Percentiles rank a stretch among this genome's conserved stretches.
Conservation (phyloP, 2,888 invertebrate genomes). For the Kryphioiulus occultus region DNA sequence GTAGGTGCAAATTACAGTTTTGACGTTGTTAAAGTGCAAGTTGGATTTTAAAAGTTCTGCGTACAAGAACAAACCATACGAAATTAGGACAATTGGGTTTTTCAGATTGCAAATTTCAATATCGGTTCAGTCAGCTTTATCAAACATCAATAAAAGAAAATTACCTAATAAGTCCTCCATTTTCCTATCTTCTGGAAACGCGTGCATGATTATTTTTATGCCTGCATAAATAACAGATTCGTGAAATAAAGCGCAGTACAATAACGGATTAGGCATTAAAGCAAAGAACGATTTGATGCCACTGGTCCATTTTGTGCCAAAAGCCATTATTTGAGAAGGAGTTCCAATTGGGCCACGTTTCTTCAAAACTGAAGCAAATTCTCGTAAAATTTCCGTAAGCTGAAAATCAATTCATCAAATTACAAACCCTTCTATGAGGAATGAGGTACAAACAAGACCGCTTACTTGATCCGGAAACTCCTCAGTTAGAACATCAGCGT, state of each 20-base stretch:
- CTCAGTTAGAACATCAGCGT: constrained; percentile 71
- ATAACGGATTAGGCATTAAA: constrained; percentile 15
- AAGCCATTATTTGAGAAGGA: constrained; percentile 53
- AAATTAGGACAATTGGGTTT: too few relatives aligned
- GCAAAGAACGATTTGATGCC: background rate
- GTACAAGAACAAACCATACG: too few relatives aligned
- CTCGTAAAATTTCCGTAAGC: background rate
- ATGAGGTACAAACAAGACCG: background rate
- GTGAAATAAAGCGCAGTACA: constrained; percentile 40
- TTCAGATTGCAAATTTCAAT: too few relatives aligned
- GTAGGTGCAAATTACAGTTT: background rate
- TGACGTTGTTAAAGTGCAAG: background rate
- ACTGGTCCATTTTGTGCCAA: constrained; percentile 41
- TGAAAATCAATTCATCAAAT: background rate
- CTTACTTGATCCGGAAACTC: constrained; percentile 64
- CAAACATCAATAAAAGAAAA: background rate
- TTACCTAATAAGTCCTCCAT: background rate
- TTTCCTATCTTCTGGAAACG: background rate
- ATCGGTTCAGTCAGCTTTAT: too few relatives aligned
- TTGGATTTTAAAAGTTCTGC: background rate
- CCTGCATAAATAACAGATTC: constrained; percentile 43
- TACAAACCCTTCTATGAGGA: background rate
- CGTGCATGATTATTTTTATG: background rate
- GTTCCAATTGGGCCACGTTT: background rate
- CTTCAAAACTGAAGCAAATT: constrained; percentile 3